Conservation (phyloP, 1,140 invertebrate species). For the Acromyrmex heyeri region DNA sequence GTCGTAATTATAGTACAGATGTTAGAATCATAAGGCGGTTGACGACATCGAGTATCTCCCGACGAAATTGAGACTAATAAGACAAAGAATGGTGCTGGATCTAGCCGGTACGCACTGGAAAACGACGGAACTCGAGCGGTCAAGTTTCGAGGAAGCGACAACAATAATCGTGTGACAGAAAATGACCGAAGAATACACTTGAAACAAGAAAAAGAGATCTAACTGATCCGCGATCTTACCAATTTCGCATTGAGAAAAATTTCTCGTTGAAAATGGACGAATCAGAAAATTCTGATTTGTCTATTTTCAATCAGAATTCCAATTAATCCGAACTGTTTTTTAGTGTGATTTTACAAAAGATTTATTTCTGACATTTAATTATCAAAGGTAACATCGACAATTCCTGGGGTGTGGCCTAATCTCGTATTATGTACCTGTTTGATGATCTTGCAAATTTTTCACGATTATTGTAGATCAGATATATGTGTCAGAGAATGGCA, state of each 20-base stretch:
- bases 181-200: neutral
- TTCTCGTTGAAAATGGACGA: too few species aligned
- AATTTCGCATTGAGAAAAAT: neutral
- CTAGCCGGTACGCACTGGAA: conserved; percentile 43
- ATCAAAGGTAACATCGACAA: neutral
- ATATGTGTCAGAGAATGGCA: neutral
- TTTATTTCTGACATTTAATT: neutral
- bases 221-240: neutral
- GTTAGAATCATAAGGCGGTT: conserved; percentile 19
- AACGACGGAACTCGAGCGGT: neutral
- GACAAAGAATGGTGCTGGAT: conserved; percentile 16
- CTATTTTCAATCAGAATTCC: too few species aligned
- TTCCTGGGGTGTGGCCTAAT: neutral
- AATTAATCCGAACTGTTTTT: too few species aligned
- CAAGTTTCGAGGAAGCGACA: conserved; percentile 11
- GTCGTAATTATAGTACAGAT: conserved; percentile 24
- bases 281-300: too few species aligned
- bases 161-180: conserved; percentile 25
- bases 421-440: neutral
- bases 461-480: conserved; percentile 6
- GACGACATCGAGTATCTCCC: conserved; percentile 16
- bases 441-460: conserved; percentile 16
- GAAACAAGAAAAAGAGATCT: neutral
- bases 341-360: neutral
- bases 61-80: conserved; percentile 48